A percentile compares a stretch with the other conserved stretches of the same genome.
These are phyloP conservation scores for Gambusia holbrooki DNA, from an alignment of 2,113 vertebrate genomes.

Conservation along the genomic window DNA sequence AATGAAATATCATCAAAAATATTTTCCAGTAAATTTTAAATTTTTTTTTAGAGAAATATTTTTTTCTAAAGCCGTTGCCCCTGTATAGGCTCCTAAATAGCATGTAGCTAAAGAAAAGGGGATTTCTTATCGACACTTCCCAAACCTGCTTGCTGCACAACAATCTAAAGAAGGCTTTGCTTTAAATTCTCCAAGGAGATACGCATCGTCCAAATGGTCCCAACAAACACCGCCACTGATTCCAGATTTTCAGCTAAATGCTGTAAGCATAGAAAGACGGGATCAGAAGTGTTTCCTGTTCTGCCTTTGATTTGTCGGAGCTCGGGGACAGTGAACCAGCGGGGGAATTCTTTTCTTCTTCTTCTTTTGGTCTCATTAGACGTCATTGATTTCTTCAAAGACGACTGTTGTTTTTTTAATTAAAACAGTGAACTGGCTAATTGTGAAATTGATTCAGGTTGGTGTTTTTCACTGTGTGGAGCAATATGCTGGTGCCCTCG, in stretches of 20 bases:
- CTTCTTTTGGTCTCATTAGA: conserved; percentile 58
- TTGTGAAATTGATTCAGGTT: conserved; percentile 78
- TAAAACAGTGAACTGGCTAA: conserved; percentile 78
- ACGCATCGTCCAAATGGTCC: conserved; percentile 14
- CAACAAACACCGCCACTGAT: conserved; percentile 5
- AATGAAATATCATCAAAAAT: no score
- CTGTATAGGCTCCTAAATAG: not conserved
- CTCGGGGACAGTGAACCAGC: conserved; percentile 52
- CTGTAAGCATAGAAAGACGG: conserved; percentile 28
- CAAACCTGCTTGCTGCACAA: not conserved
- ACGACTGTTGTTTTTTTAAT: conserved; percentile 78
- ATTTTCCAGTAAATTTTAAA: no score
- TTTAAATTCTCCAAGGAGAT: conserved; percentile 15
- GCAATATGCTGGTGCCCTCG: conserved; percentile 64
- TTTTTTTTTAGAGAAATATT: no score
- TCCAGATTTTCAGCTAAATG: conserved; percentile 23
- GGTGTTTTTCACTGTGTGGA: conserved; percentile 72
- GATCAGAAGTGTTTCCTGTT: conserved; percentile 40
- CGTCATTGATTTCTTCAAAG: conserved; percentile 79
- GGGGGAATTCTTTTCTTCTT: conserved; percentile 55
- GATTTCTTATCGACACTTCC: conserved; percentile 1
- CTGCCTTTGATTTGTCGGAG: conserved; percentile 64
- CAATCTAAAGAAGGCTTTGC: conserved; percentile 7
- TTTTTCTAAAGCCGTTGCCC: not conserved
- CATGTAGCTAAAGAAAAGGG: not conserved